phyloP scores from a whole-genome alignment of 2,888 invertebrate species.

The Agriopis marginaria region DNA sequence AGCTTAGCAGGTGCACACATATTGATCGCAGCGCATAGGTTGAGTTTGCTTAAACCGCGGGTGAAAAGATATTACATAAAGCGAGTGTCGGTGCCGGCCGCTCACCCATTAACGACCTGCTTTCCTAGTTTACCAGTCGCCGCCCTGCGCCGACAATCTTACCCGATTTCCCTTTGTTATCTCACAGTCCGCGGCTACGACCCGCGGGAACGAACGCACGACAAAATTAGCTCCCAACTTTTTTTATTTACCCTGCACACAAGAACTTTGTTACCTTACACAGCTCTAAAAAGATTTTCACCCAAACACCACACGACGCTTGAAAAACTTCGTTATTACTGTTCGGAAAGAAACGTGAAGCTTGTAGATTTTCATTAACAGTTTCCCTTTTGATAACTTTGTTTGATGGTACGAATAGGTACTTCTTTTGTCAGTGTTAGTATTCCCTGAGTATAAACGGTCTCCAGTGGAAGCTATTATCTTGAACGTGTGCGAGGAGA shows the following conservation, averaged over 20 bases:
- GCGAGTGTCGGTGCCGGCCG: conserved; percentile 56
- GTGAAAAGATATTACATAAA: conserved; percentile 50
- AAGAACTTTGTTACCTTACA: conserved; percentile 40
- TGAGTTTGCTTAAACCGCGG: conserved; percentile 23
- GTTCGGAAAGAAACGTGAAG: conserved; percentile 19
- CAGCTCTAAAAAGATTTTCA: conserved; percentile 49
- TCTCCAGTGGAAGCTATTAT: conserved; percentile 26
- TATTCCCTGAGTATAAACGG: conserved; percentile 21
- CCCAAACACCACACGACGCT: conserved; percentile 27
- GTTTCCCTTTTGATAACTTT: conserved; percentile 22
- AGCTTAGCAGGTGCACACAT: conserved; percentile 21
- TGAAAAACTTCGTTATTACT: conserved; percentile 32
- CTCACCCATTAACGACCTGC: conserved; percentile 59
- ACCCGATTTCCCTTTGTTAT: conserved; percentile 61
- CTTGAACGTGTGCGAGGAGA: conserved; percentile 37
- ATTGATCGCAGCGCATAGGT: conserved; percentile 36
- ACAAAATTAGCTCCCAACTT: conserved; percentile 57
- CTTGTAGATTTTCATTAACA: conserved; percentile 33
- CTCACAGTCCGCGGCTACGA: conserved; percentile 52
- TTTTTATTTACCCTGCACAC: conserved; percentile 53
- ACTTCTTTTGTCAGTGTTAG: conserved; percentile 16
- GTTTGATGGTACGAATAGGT: conserved; percentile 14
- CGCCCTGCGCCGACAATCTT: conserved; percentile 49
- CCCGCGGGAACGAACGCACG: conserved; percentile 54
- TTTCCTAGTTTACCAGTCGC: conserved; percentile 59